These are phyloP conservation scores for Tetramorium parvispinum DNA, from an alignment of 1,140 invertebrate species.

Conservation along the genomic window DNA sequence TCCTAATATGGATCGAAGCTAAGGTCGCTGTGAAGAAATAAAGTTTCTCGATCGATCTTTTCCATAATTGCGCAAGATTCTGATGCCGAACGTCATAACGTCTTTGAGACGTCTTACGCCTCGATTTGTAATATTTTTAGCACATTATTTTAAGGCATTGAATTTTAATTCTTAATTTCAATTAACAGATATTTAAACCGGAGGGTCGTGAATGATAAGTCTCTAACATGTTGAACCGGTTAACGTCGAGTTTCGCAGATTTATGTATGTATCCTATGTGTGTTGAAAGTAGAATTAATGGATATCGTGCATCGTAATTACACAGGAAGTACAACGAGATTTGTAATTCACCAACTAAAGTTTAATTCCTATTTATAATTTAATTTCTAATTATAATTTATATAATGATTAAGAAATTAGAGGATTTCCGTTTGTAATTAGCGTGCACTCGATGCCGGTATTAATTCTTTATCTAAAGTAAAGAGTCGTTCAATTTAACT, in stretches of 20 bases:
- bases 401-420: no score
- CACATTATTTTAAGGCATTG: background rate
- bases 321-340: background rate
- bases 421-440: no score
- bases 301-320: background rate
- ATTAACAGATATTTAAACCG: background rate
- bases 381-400: no score
- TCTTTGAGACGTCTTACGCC: background rate
- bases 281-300: background rate
- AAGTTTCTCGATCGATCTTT: conserved; percentile 6
- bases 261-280: background rate
- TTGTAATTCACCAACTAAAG: background rate
- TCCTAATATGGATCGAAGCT: conserved; percentile 71
- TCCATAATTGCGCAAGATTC: conserved; percentile 5
- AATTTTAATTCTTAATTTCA: background rate
- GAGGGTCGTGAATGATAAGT: background rate
- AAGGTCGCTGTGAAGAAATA: conserved; percentile 4
- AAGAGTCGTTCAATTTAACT: no score
- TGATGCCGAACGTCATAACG: background rate
- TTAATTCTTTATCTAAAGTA: no score
- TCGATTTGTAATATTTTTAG: background rate
- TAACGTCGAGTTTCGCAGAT: background rate
- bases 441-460: no score
- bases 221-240: background rate
- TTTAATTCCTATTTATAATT: background rate